phyloP scores from a whole-genome alignment of 2,113 vertebrate species.

The Proteles cristata region DNA sequence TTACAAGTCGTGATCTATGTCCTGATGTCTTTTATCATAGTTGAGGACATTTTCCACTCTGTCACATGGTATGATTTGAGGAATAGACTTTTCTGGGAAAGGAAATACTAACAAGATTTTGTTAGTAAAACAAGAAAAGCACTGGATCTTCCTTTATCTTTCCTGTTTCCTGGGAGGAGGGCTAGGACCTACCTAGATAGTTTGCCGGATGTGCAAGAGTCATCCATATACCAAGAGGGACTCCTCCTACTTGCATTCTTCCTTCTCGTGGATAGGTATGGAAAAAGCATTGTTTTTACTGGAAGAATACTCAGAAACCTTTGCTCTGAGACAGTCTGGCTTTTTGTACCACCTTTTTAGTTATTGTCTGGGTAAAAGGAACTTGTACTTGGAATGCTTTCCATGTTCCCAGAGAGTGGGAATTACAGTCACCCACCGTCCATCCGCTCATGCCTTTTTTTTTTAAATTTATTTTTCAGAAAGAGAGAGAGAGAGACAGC shows the following conservation, averaged over 20 bases:
- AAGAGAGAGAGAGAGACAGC: too few species aligned
- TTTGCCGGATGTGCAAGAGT: not conserved
- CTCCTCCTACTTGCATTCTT: not conserved
- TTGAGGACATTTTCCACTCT: not conserved
- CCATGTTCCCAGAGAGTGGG: not conserved
- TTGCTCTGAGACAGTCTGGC: not conserved
- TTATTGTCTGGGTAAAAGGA: not conserved
- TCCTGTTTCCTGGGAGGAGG: not conserved
- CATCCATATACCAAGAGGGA: not conserved
- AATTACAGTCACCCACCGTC: not conserved
- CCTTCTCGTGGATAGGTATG: not conserved
- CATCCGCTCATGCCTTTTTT: not conserved
- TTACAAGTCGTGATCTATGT: not conserved
- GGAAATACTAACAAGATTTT: not conserved
- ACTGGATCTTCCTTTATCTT: not conserved
- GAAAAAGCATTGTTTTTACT: not conserved
- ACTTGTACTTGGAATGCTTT: not conserved
- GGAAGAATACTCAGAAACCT: not conserved
- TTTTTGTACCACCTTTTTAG: not conserved
- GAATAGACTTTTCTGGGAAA: not conserved
- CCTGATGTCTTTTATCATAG: not conserved
- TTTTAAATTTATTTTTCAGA: too few species aligned
- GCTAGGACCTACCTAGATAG: rapidly evolving
- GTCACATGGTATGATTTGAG: not conserved
- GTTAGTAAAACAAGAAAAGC: not conserved